Evolutionary conservation across 2,113 vertebrate species (phyloP), one percentile per base, ranked within the genome.

Genomic region (Aix galericulata): DNA sequence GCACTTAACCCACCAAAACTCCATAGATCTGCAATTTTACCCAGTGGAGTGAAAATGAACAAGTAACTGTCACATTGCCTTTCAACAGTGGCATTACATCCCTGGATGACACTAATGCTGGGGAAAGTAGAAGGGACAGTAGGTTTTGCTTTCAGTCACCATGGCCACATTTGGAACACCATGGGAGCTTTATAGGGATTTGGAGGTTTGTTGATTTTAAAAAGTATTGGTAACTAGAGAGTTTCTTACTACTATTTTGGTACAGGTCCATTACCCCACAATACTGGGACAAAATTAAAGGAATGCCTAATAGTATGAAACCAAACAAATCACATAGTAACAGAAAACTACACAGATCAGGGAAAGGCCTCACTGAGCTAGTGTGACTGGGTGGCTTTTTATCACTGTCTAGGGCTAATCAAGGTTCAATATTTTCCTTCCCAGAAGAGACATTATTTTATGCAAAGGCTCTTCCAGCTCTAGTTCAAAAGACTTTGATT

Each of bases 401-500:
- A 78, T 69, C 48, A 78, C 26, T 27, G 48, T 83, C 69, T 84
- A 42, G 58, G 42, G 36, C 17, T 59, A 82, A 48, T 27, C 36
- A 76, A 58, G 8, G 32, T 56, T 94, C 36, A 2, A 55, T 60
- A 42, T 31, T 93, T 93, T 75, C 64, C 88, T 92, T 83, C 25
- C 29, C n/a, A 29, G 27, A 44, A 26, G 23, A 68, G 12, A 84
- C 66, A 6, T 58, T 88, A 75, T 88, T 95, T 88, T 88, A 91
- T 26, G 58, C 32, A 86, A 81, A 94, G n/a, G 16, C 40, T n/a
- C 68, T 80, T 76, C 59, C 15, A 93, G 74, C 38, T 91, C 27
- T 42, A 75, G 48, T 74, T 91, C 52, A 82, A 75, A 92, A 73
- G 63, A 60, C 13, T 73, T 81, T 95, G 63, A 94, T 97, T 96